phyloP scores from a whole-genome alignment of 2,888 invertebrate genomes.

The Melanostoma scalare region DNA sequence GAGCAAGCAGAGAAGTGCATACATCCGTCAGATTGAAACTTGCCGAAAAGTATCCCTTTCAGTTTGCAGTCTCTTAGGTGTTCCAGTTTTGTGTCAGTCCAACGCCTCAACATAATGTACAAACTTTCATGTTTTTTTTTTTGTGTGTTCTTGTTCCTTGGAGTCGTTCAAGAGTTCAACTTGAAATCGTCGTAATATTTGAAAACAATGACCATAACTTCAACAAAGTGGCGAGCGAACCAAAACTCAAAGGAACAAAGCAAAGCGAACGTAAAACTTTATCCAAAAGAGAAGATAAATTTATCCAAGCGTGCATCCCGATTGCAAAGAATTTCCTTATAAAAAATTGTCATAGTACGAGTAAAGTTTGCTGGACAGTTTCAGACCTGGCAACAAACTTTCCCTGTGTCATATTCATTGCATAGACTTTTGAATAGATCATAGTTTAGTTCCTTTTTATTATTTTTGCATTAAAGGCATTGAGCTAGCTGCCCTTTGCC shows the following conservation, averaged over 20 bases:
- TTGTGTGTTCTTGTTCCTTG: background rate
- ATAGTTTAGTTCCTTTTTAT: constrained; percentile 50
- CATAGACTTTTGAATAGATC: constrained; percentile 59
- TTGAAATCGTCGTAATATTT: constrained; percentile 66
- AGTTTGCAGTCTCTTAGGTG: background rate
- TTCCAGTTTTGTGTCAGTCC: constrained; percentile 48
- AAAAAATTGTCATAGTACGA: constrained; percentile 1
- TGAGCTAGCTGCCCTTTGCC: constrained; percentile 11
- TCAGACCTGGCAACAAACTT: constrained; percentile 39
- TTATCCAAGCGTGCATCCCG: constrained; percentile 60
- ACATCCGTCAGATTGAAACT: too few relatives aligned
- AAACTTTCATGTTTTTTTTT: constrained; percentile 51
- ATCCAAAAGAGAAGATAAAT: constrained; percentile 62
- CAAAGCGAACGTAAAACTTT: constrained; percentile 55
- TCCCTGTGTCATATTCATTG: constrained; percentile 59
- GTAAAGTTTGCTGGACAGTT: constrained; percentile 26
- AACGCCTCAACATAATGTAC: constrained; percentile 49
- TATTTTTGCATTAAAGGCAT: constrained; percentile 45
- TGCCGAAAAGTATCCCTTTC: too few relatives aligned
- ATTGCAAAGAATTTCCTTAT: constrained; percentile 35
- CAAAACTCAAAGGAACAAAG: constrained; percentile 63
- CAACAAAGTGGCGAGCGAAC: constrained; percentile 49
- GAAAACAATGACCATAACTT: constrained; percentile 72
- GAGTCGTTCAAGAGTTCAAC: constrained; percentile 64
- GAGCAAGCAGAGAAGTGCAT: too few relatives aligned